Evolutionary conservation across 2,797 vertebrate genomes (phyloP).

Genomic region (Odontamblyopus lacepedii): DNA sequence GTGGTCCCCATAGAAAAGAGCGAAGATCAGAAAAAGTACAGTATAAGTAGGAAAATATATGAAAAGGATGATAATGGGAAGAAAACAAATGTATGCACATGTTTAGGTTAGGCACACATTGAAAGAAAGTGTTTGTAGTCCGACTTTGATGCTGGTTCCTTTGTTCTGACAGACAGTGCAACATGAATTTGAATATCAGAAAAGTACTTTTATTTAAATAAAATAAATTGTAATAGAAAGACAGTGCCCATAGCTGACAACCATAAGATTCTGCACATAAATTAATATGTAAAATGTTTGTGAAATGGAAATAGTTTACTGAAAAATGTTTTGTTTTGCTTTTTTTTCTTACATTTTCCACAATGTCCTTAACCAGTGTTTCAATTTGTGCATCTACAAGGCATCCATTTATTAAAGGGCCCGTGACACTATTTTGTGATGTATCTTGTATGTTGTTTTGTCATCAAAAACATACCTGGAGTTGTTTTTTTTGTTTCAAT

Average conservation of each 20-base stretch:
- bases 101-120: constrained; percentile 49
- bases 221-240: neutral
- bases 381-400: too few relatives aligned
- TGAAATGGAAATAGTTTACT: too few relatives aligned
- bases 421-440: too few relatives aligned
- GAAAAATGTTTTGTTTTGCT: too few relatives aligned
- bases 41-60: constrained; percentile 44
- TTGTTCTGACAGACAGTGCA: constrained; percentile 12
- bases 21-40: neutral
- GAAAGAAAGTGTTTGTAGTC: constrained; percentile 11
- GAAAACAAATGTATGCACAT: constrained; percentile 62
- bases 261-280: neutral
- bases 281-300: too few relatives aligned
- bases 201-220: neutral
- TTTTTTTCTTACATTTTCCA: too few relatives aligned
- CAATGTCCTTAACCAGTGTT: too few relatives aligned
- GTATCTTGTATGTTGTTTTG: too few relatives aligned
- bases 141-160: constrained; percentile 13
- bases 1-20: constrained; percentile 8
- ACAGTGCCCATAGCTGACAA: neutral
- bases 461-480: too few relatives aligned
- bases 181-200: neutral
- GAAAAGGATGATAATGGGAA: constrained; percentile 56
- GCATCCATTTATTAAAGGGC: too few relatives aligned
- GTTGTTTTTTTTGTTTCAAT: too few relatives aligned